Percentiles rank a stretch among this genome's conserved stretches.
Evolutionary conservation across 2,797 vertebrate species (phyloP).

Genomic region (Argentina silus): DNA sequence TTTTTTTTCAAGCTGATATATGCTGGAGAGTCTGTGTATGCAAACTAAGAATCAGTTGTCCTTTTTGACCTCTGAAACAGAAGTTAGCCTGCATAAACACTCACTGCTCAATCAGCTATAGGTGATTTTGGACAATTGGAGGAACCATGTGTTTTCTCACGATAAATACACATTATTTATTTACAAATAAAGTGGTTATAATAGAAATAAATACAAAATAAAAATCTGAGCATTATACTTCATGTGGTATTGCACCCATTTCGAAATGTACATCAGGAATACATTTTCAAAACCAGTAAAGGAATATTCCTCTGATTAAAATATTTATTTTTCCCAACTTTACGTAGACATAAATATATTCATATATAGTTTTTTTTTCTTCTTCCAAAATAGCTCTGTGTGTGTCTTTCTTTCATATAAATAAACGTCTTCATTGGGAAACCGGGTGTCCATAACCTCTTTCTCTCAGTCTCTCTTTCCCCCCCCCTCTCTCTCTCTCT

Average conservation of each 20-base stretch:
- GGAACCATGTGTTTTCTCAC: slow-evolving; percentile 89
- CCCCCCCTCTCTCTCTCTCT: neutral
- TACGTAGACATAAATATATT: slow-evolving; percentile 99
- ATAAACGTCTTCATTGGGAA: slow-evolving; percentile 99
- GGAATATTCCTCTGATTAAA: slow-evolving; percentile 99
- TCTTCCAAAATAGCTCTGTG: slow-evolving; percentile 91
- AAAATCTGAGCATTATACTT: slow-evolving; percentile 99
- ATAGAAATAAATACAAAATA: slow-evolving; percentile 99
- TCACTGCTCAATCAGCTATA: slow-evolving; percentile 76
- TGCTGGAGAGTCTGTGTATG: slow-evolving; percentile 46
- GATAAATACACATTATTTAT: slow-evolving; percentile 99
- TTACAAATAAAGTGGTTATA: slow-evolving; percentile 99
- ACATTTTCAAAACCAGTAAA: slow-evolving; percentile 96
- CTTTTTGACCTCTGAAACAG: slow-evolving; percentile 8
- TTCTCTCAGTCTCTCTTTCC: slow-evolving; percentile 34
- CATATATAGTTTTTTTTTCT: slow-evolving; percentile 95
- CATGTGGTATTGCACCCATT: slow-evolving; percentile 99
- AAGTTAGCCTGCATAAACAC: slow-evolving; percentile 61
- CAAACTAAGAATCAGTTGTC: slow-evolving; percentile 15
- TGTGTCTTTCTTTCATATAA: slow-evolving; percentile 91
- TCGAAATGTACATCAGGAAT: slow-evolving; percentile 99
- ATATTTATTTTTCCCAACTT: slow-evolving; percentile 97
- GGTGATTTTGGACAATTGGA: slow-evolving; percentile 78
- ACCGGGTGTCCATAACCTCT: slow-evolving; percentile 88
- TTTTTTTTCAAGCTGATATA: slow-evolving; percentile 56